Percentiles rank a stretch among this genome's conserved stretches.
phyloP scores from a whole-genome alignment of 2,113 vertebrate genomes.

The Eleginops maclovinus region DNA sequence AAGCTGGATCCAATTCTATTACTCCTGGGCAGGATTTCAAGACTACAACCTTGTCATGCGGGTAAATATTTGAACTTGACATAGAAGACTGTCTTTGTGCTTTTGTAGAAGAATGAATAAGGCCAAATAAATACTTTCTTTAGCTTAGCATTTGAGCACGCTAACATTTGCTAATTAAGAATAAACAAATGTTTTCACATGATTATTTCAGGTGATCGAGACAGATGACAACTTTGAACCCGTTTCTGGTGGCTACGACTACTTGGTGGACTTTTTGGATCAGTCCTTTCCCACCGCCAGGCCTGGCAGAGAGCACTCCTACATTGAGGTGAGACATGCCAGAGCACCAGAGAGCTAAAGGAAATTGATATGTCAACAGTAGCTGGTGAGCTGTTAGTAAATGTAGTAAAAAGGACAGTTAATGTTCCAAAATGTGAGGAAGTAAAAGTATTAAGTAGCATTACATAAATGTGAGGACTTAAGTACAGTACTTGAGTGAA shows the following conservation, averaged over 20 bases:
- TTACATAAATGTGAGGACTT: no score
- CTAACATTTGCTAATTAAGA: no score
- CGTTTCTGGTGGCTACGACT: slow-evolving; percentile 76
- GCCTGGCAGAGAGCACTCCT: slow-evolving; percentile 78
- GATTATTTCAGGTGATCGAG: slow-evolving; percentile 81
- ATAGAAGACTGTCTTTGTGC: neutral
- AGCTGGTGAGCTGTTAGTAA: no score
- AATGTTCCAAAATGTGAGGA: no score
- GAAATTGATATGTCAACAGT: no score
- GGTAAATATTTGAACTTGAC: slow-evolving; percentile 70
- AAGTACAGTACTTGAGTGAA: no score
- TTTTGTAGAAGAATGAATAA: no score
- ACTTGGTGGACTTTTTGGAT: slow-evolving; percentile 85
- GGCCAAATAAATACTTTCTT: no score
- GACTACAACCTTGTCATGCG: slow-evolving; percentile 86
- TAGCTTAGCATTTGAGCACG: no score
- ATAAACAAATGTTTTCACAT: neutral
- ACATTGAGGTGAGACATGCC: slow-evolving; percentile 62
- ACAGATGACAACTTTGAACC: slow-evolving; percentile 83
- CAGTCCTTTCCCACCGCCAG: slow-evolving; percentile 81
- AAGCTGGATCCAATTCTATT: slow-evolving; percentile 86
- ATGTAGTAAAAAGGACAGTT: no score
- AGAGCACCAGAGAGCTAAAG: no score
- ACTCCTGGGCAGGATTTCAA: slow-evolving; percentile 86
- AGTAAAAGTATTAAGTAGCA: no score